These are phyloP conservation scores for Sweltsa coloradensis DNA, from an alignment of 1,140 invertebrate species.

Conservation along the genomic window DNA sequence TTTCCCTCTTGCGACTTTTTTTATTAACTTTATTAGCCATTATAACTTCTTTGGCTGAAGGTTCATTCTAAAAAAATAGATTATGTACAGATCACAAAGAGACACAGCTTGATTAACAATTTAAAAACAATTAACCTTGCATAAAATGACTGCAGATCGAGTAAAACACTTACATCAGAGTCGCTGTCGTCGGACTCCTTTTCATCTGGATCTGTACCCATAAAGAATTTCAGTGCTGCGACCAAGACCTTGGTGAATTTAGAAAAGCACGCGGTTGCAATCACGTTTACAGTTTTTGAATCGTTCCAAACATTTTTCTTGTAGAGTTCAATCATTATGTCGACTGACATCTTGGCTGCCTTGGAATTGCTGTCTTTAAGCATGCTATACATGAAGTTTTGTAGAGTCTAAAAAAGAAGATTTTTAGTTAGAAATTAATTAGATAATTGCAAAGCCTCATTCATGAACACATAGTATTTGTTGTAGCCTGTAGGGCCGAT, in stretches of 20 bases:
- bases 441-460: too few relatives aligned
- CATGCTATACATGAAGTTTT: conserved; percentile 95
- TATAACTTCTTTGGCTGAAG: conserved; percentile 66
- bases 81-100: too few relatives aligned
- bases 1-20: conserved; percentile 88
- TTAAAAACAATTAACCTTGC: background rate
- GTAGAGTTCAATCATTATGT: conserved; percentile 94
- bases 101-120: background rate
- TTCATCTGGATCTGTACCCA: conserved; percentile 66
- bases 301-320: conserved; percentile 97
- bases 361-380: conserved; percentile 76
- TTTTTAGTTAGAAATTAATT: conserved; percentile 8
- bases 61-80: conserved; percentile 39
- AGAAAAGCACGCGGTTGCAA: conserved; percentile 87
- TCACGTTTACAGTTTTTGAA: conserved; percentile 94
- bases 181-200: conserved; percentile 55
- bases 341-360: conserved; percentile 86
- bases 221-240: conserved; percentile 88
- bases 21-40: conserved; percentile 91
- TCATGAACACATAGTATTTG: too few relatives aligned
- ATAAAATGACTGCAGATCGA: background rate
- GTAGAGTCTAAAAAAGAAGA: conserved; percentile 46
- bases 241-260: conserved; percentile 89
- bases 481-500: too few relatives aligned
- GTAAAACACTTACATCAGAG: conserved; percentile 33